These are phyloP conservation scores for Euplexia lucipara DNA, from an alignment of 2,888 invertebrate genomes.

Conservation along the genomic window DNA sequence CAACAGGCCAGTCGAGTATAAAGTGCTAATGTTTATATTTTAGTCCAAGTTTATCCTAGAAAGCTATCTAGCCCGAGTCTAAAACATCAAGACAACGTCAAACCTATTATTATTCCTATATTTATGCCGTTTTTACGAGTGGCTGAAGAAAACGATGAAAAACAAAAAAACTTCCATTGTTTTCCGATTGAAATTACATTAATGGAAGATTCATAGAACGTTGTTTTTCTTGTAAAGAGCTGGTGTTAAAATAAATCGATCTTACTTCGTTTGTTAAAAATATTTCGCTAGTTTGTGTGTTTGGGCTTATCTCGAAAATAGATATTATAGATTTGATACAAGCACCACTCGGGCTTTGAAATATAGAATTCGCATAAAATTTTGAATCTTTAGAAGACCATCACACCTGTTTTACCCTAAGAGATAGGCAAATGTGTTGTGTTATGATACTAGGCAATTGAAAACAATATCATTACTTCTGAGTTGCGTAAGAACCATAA, in stretches of 20 bases:
- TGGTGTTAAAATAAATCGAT: constrained; percentile 35
- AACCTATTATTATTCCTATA: constrained; percentile 20
- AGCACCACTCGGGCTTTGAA: constrained; percentile 11
- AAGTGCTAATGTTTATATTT: constrained; percentile 29
- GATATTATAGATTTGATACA: neutral
- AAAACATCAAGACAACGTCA: constrained; percentile 23
- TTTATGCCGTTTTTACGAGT: constrained; percentile 36
- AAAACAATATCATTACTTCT: constrained; percentile 13
- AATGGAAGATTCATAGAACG: constrained; percentile 7
- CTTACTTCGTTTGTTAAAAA: constrained; percentile 15
- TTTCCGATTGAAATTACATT: constrained; percentile 31
- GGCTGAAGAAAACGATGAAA: constrained; percentile 8
- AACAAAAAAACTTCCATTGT: constrained; percentile 26
- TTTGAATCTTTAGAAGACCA: too few species aligned
- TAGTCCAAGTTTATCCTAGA: constrained; percentile 13
- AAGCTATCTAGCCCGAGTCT: constrained; percentile 16
- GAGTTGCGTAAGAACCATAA: constrained; percentile 2
- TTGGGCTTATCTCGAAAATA: constrained; percentile 20
- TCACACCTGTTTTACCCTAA: too few species aligned
- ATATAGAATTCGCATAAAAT: neutral
- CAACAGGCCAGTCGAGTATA: too few species aligned
- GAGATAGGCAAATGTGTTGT: too few species aligned
- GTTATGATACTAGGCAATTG: neutral
- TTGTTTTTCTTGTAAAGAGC: constrained; percentile 41
- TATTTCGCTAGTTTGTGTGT: constrained; percentile 6